These are phyloP conservation scores for Crotalus helleri DNA, from an alignment of 2,113 vertebrate species.

Conservation along the genomic window DNA sequence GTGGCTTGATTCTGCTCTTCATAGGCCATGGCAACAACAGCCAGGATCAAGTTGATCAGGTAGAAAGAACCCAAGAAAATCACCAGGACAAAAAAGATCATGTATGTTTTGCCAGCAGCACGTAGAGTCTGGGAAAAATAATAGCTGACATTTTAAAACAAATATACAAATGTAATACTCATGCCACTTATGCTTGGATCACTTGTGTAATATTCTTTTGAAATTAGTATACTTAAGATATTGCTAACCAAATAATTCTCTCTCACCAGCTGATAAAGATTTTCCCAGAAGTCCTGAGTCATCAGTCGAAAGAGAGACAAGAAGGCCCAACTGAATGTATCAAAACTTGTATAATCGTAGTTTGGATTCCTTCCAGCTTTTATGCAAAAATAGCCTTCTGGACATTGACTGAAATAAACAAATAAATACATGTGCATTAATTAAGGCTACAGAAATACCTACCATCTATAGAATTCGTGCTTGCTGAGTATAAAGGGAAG, in stretches of 20 bases:
- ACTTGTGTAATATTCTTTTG: constrained; percentile 44
- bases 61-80: constrained; percentile 99
- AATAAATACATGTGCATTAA: neutral
- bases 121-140: constrained; percentile 80
- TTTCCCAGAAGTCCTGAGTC: constrained; percentile 97
- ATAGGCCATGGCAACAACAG: constrained; percentile 98
- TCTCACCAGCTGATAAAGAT: constrained; percentile 90
- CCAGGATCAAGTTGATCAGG: constrained; percentile 93
- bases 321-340: constrained; percentile 95
- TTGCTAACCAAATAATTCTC: neutral
- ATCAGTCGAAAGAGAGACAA: constrained; percentile 93
- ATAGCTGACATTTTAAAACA: constrained; percentile 6
- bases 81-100: constrained; percentile 97
- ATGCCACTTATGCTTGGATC: constrained; percentile 15
- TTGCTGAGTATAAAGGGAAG: neutral
- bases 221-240: neutral
- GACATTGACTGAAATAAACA: constrained; percentile 79
- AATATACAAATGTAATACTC: constrained; percentile 15
- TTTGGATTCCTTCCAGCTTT: constrained; percentile 84
- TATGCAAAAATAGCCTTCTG: constrained; percentile 76
- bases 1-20: constrained; percentile 96
- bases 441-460: neutral
- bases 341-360: constrained; percentile 94
- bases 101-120: constrained; percentile 89
- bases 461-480: neutral